Evolutionary conservation across 2,888 invertebrate genomes (phyloP).

Genomic region (Cerastis rubricosa): DNA sequence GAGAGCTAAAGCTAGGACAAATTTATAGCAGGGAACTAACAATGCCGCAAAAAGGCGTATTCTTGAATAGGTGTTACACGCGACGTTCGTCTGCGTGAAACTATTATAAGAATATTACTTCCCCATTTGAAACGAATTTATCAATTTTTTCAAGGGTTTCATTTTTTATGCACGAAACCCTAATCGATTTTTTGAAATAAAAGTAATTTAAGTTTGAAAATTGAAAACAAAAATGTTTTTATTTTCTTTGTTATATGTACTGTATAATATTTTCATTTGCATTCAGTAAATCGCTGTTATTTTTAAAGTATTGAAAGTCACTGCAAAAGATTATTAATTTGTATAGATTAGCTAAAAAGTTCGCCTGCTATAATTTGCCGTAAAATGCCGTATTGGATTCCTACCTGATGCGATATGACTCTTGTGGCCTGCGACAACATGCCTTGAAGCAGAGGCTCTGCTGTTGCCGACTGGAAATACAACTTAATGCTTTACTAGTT

Average conservation of each 20-base stretch:
- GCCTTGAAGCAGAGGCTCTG: conserved; percentile 52
- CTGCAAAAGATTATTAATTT: background rate
- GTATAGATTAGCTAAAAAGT: background rate
- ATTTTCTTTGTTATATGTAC: no score
- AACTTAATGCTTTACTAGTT: conserved; percentile 28
- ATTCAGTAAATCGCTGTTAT: background rate
- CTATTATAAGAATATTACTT: no score
- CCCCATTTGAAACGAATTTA: no score
- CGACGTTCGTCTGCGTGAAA: no score
- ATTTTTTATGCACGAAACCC: background rate
- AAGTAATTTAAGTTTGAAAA: no score
- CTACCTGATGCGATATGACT: conserved; percentile 55
- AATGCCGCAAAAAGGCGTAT: background rate
- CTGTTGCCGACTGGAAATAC: conserved; percentile 42
- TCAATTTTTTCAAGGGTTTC: background rate
- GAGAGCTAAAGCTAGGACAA: background rate
- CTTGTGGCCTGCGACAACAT: conserved; percentile 52
- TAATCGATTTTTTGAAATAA: no score
- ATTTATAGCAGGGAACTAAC: background rate
- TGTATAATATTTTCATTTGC: no score
- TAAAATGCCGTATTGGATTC: background rate
- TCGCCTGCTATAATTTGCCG: background rate
- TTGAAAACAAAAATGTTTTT: no score
- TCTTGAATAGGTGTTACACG: no score
- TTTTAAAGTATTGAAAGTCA: background rate